Percentiles rank a stretch among this genome's conserved stretches.
phyloP scores from a whole-genome alignment of 2,888 invertebrate species.

The Eulithis testata region DNA sequence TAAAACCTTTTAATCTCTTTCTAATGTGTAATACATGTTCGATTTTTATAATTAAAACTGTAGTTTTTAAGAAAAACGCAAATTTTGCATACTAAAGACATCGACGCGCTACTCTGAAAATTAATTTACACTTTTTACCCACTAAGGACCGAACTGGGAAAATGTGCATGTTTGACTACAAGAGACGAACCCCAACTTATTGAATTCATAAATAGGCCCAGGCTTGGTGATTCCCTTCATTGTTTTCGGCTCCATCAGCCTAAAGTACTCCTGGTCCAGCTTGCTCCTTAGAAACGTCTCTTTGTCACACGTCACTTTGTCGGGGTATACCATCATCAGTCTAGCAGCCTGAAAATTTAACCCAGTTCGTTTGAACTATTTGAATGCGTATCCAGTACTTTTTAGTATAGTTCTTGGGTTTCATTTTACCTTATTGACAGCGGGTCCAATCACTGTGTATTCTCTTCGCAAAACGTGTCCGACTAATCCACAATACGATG shows the following conservation, averaged over 20 bases:
- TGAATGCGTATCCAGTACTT: too few species aligned
- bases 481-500: constrained; percentile 90
- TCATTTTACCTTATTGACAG: constrained; percentile 85
- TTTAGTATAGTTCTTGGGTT: neutral
- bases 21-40: too few species aligned
- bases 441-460: constrained; percentile 89
- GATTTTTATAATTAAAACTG: too few species aligned
- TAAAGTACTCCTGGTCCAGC: constrained; percentile 85
- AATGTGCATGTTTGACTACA: too few species aligned
- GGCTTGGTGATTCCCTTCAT: constrained; percentile 86
- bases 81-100: too few species aligned
- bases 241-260: constrained; percentile 79
- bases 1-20: too few species aligned
- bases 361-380: neutral
- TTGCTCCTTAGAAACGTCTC: constrained; percentile 87
- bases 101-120: neutral
- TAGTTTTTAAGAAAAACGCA: too few species aligned
- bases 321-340: constrained; percentile 85
- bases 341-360: constrained; percentile 81
- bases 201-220: constrained; percentile 87
- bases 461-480: constrained; percentile 89
- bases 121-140: too few species aligned
- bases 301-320: constrained; percentile 86
- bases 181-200: constrained; percentile 39
- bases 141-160: too few species aligned